Evolutionary conservation across 2,113 vertebrate genomes (phyloP).

Genomic region (Datnioides undecimradiatus): DNA sequence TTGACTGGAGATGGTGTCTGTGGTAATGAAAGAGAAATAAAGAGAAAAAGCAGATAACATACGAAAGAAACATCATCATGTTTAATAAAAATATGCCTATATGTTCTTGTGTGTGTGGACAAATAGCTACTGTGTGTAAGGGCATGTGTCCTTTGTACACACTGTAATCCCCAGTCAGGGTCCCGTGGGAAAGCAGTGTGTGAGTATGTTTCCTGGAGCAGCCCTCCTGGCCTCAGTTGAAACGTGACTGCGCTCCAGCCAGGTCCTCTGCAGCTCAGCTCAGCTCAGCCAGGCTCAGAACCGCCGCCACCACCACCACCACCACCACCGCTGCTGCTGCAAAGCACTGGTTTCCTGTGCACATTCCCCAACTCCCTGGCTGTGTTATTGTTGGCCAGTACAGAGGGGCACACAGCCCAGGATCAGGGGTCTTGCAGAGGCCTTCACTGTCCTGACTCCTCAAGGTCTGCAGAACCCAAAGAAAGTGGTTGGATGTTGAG

Average conservation of each 20-base stretch:
- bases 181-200: constrained; percentile 56
- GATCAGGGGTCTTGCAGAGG: constrained; percentile 45
- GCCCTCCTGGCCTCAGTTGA: constrained; percentile 4
- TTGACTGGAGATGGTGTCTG: background rate
- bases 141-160: background rate
- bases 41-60: constrained; percentile 10
- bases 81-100: background rate
- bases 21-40: background rate
- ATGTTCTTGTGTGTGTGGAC: background rate
- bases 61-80: background rate
- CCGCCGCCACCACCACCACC: constrained; percentile 19
- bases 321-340: constrained; percentile 44
- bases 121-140: background rate
- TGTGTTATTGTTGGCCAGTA: constrained; percentile 78
- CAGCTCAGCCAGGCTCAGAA: constrained; percentile 42
- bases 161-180: constrained; percentile 13
- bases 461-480: background rate
- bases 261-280: constrained; percentile 37
- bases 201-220: constrained; percentile 44
- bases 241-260: constrained; percentile 47
- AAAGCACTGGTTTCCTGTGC: constrained; percentile 76
- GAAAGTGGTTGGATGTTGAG: background rate
- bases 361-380: constrained; percentile 70
- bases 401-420: constrained; percentile 41
- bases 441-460: background rate